Evolutionary conservation across 92 coral and sea anemone species (phyloP).

Genomic region (Diadumene lineata): DNA sequence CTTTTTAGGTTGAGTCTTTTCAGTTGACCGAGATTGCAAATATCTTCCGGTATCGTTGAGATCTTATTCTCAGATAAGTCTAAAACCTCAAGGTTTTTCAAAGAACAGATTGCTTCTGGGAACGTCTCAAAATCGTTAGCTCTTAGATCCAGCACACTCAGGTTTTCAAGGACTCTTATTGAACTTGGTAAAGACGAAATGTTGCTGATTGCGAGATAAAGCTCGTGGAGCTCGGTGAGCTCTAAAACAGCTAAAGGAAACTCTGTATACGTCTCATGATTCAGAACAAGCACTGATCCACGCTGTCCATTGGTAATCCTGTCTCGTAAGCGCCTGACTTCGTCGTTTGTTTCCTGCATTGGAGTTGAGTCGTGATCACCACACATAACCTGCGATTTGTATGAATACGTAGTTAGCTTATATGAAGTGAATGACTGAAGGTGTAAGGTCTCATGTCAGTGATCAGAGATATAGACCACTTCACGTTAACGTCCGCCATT

Average conservation of each 20-base stretch:
- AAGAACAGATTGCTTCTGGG: slow-evolving; percentile 34
- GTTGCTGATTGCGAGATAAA: slow-evolving; percentile 18
- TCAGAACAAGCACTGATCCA: slow-evolving; percentile 20
- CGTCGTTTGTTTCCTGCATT: slow-evolving; percentile 2
- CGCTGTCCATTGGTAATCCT: background rate
- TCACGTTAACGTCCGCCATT: no score
- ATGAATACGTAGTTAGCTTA: background rate
- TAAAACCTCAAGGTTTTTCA: slow-evolving; percentile 19
- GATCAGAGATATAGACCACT: no score
- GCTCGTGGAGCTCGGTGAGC: slow-evolving; percentile 29
- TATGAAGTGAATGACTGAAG: no score
- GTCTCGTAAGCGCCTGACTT: background rate
- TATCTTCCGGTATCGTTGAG: slow-evolving; percentile 31
- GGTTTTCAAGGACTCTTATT: slow-evolving; percentile 12
- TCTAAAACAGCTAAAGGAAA: slow-evolving; percentile 35
- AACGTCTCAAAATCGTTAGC: slow-evolving; percentile 29
- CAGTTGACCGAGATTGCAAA: slow-evolving; percentile 9
- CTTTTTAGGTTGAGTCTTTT: slow-evolving; percentile 23
- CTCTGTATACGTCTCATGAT: background rate
- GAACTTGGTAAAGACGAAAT: slow-evolving; percentile 29
- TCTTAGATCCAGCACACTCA: slow-evolving; percentile 26
- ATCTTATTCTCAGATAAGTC: slow-evolving; percentile 36
- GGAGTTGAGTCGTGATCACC: background rate
- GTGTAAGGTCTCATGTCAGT: no score
- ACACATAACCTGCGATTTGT: background rate